Percentiles rank a stretch among this genome's conserved stretches.
phyloP scores from a whole-genome alignment of 2,113 vertebrate species.

The Holacanthus passer region DNA sequence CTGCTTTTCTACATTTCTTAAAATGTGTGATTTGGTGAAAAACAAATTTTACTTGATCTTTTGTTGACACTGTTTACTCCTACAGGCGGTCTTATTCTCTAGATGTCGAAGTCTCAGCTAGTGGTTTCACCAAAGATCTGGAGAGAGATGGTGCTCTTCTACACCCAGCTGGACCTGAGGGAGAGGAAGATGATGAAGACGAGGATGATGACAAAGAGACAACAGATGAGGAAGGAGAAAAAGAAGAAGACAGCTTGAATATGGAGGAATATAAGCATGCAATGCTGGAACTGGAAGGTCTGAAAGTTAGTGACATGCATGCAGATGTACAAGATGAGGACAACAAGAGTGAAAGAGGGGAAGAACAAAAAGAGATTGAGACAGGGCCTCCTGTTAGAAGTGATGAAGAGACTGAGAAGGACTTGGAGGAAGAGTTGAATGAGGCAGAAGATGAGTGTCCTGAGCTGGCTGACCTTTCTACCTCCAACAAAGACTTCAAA shows the following conservation, averaged over 20 bases:
- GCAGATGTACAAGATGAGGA: constrained; percentile 26
- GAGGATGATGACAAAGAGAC: constrained; percentile 56
- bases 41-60: neutral
- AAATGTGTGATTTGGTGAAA: neutral
- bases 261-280: constrained; percentile 84
- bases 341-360: constrained; percentile 43
- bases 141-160: constrained; percentile 88
- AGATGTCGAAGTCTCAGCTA: constrained; percentile 93
- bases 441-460: constrained; percentile 85
- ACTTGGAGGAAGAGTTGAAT: constrained; percentile 46
- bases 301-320: constrained; percentile 60
- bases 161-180: constrained; percentile 83
- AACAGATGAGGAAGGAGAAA: constrained; percentile 29
- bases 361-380: constrained; percentile 46
- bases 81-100: constrained; percentile 88
- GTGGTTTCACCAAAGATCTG: constrained; percentile 92
- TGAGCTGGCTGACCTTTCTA: constrained; percentile 83
- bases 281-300: constrained; percentile 84
- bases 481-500: constrained; percentile 83
- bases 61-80: neutral
- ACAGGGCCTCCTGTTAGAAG: neutral
- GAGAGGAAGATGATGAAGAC: constrained; percentile 64
- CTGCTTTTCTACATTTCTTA: neutral
- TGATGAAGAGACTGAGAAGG: constrained; percentile 53
- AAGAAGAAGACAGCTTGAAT: constrained; percentile 57